phyloP scores from a whole-genome alignment of 35 echinoderm and acorn worm genomes.

The Diadema setosum region DNA sequence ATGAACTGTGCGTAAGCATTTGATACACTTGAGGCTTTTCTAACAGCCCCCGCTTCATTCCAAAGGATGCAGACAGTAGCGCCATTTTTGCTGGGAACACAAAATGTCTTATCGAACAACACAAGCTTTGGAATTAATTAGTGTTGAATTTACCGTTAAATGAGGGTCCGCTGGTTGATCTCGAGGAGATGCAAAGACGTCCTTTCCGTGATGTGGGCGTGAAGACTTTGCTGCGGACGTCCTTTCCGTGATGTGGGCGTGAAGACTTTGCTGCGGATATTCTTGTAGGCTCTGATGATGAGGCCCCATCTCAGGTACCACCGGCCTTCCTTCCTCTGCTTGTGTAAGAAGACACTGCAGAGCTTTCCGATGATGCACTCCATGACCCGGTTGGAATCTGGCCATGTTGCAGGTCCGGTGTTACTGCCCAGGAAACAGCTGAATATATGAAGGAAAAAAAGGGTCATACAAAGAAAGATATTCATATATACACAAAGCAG shows the following conservation, averaged over 20 bases:
- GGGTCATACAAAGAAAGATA: not conserved
- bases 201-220: not conserved
- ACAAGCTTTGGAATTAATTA: too few relatives aligned
- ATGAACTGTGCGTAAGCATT: too few relatives aligned
- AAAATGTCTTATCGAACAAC: too few relatives aligned
- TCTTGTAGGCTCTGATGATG: constrained; percentile 24
- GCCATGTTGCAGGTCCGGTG: constrained; percentile 19
- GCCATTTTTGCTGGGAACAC: too few relatives aligned
- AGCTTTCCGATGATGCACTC: constrained; percentile 53
- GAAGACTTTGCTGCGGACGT: constrained; percentile 6
- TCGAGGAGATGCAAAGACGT: constrained; percentile 18
- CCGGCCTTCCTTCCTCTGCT: not conserved
- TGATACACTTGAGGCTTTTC: too few relatives aligned
- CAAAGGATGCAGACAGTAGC: too few relatives aligned
- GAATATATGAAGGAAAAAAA: not conserved
- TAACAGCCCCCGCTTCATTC: too few relatives aligned
- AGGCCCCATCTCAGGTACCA: not conserved
- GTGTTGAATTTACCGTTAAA: constrained; percentile 27
- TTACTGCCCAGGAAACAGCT: constrained; percentile 36
- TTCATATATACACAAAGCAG: not conserved
- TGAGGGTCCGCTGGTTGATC: constrained; percentile 35
- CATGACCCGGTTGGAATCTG: constrained; percentile 36
- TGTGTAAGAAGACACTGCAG: not conserved
- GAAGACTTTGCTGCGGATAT: constrained; percentile 1
- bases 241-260: not conserved